A percentile compares a stretch with the other conserved stretches of the same genome.
These are phyloP conservation scores for Mergus octosetaceus DNA, from an alignment of 2,797 vertebrate genomes.

Conservation along the genomic window DNA sequence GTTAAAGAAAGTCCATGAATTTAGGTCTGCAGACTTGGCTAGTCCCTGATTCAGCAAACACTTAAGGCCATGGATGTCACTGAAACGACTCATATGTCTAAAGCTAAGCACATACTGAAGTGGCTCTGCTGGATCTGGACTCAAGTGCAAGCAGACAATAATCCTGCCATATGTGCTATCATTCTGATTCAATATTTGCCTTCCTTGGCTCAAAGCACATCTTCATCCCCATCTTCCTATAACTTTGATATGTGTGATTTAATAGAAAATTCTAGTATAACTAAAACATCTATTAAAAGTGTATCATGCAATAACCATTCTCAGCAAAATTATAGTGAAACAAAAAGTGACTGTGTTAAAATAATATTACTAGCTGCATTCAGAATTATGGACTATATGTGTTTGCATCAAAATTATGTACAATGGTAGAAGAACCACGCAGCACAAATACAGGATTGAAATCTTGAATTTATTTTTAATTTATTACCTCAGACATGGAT, in stretches of 20 bases:
- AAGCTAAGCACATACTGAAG: constrained; percentile 54
- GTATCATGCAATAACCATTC: constrained; percentile 71
- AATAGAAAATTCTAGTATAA: constrained; percentile 65
- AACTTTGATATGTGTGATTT: constrained; percentile 48
- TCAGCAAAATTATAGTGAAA: constrained; percentile 61
- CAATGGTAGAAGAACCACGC: constrained; percentile 59
- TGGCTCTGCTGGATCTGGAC: constrained; percentile 45
- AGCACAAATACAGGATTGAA: constrained; percentile 66
- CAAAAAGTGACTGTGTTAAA: constrained; percentile 58
- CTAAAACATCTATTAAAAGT: constrained; percentile 59
- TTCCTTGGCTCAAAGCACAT: constrained; percentile 64
- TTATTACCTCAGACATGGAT: constrained; percentile 74
- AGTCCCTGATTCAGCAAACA: constrained; percentile 50
- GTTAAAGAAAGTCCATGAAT: constrained; percentile 19
- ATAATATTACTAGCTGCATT: constrained; percentile 59
- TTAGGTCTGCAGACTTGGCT: constrained; percentile 6
- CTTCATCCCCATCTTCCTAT: constrained; percentile 64
- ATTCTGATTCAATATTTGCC: constrained; percentile 43
- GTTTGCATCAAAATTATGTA: constrained; percentile 60
- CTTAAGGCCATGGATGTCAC: constrained; percentile 15
- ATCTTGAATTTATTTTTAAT: constrained; percentile 69
- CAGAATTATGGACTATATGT: constrained; percentile 50
- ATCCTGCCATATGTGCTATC: constrained; percentile 20
- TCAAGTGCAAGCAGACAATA: constrained; percentile 12
- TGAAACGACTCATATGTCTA: not conserved